Base-by-base conservation (phyloP, 2,888 invertebrate genomes). In the Standfussiana lucernea region DNA sequence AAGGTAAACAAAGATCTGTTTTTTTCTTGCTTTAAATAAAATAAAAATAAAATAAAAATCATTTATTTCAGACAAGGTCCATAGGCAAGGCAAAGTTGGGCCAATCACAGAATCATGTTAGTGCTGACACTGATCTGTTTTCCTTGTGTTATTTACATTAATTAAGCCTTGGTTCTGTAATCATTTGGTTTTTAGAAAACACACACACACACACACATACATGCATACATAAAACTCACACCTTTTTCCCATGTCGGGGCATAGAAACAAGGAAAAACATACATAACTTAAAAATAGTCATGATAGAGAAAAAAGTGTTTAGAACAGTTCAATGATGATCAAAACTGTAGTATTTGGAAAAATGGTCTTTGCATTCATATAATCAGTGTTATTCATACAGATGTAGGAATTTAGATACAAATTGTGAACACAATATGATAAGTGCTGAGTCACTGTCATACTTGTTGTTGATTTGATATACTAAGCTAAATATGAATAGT, bases 1-100 rank as follows among this genome's bases (percentile, higher is more conserved):
- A 50, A 65, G 35, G 65, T 72, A 77, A 72, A 85, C 71, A 81
- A 81, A 72, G 47, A 42, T 64, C 21, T 64, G 47, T 40, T 61
- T 45, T 72, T 50, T 84, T 28, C 59, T 70, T 56, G n/a, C n/a
- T n/a, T n/a, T n/a, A n/a, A n/a, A n/a, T n/a, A n/a, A n/a, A n/a
- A n/a, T n/a, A n/a, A n/a, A n/a, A n/a, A n/a, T n/a, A n/a, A n/a
- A n/a, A n/a, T n/a, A n/a, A n/a, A n/a, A n/a, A n/a, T n/a, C n/a
- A n/a, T n/a, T n/a, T n/a, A n/a, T n/a, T n/a, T n/a, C n/a, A n/a
- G n/a, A n/a, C n/a, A n/a, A n/a, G n/a, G n/a, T n/a, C n/a, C n/a
- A n/a, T n/a, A n/a, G n/a, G n/a, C n/a, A n/a, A n/a, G n/a, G n/a
- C n/a, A n/a, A n/a, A n/a, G n/a, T n/a, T 62, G 56, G 40, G n/a